Evolutionary conservation across 2,888 invertebrate genomes (phyloP).

Genomic region (Drosophila infuscata): DNA sequence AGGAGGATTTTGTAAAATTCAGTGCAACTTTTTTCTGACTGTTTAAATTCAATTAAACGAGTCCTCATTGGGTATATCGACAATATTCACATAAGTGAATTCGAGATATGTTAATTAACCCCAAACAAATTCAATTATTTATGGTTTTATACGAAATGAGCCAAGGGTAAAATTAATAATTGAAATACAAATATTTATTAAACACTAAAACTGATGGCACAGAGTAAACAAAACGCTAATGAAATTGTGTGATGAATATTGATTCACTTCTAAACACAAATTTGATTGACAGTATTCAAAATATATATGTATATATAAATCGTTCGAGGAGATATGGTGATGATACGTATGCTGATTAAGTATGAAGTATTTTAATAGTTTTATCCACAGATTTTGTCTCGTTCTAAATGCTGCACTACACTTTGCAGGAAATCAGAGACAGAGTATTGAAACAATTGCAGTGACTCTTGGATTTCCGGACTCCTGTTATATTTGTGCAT

Average conservation of each 20-base stretch:
- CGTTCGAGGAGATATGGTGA: background rate
- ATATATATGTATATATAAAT: background rate
- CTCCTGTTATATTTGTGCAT: background rate
- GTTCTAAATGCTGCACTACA: background rate
- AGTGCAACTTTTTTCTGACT: background rate
- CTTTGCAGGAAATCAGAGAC: background rate
- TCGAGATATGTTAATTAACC: background rate
- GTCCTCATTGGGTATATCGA: background rate
- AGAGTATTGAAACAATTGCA: background rate
- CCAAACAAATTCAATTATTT: slow-evolving; percentile 6
- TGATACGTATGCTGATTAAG: background rate
- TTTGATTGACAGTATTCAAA: too few species aligned
- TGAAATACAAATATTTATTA: slow-evolving; percentile 7
- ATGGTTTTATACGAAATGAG: background rate
- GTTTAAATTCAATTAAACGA: background rate
- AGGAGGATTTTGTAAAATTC: too few species aligned
- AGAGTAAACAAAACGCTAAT: background rate
- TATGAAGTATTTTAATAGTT: background rate
- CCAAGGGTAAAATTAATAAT: background rate
- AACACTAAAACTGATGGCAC: background rate
- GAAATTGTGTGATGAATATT: background rate
- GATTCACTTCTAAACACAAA: background rate
- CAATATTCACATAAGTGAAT: background rate
- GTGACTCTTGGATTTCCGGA: background rate
- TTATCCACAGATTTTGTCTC: background rate